Conservation (phyloP, 2,888 invertebrate species). For the Embidobia sp. region DNA sequence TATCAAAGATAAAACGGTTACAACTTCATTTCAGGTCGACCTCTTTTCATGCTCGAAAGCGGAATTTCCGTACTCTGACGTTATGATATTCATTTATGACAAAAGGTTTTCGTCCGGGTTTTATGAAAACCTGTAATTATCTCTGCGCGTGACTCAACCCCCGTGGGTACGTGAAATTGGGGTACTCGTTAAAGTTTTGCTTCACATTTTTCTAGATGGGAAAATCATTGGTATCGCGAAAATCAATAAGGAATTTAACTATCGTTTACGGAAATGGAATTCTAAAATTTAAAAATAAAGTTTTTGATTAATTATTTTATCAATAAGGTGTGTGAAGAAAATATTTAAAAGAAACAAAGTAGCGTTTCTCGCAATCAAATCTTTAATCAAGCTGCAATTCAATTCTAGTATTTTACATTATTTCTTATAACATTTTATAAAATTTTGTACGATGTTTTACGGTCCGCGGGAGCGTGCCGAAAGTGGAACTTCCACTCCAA, state of each 20-base stretch:
- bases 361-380: too few species aligned
- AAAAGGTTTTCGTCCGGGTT: constrained; percentile 47
- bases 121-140: constrained; percentile 70
- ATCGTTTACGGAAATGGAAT: too few species aligned
- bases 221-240: too few species aligned
- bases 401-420: too few species aligned
- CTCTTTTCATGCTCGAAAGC: constrained; percentile 56
- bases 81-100: constrained; percentile 49
- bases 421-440: too few species aligned
- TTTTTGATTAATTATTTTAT: too few species aligned
- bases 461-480: too few species aligned
- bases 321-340: neutral
- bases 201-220: constrained; percentile 25
- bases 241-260: too few species aligned
- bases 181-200: too few species aligned
- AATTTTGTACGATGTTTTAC: too few species aligned
- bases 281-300: too few species aligned
- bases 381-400: neutral
- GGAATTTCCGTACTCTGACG: constrained; percentile 38
- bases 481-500: too few species aligned
- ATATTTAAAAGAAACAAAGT: neutral
- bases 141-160: constrained; percentile 64
- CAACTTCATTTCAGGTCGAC: constrained; percentile 20
- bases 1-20: constrained; percentile 46
- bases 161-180: constrained; percentile 37